phyloP scores from a whole-genome alignment of 1,140 invertebrate species.

The Hylaeus volcanicus region DNA sequence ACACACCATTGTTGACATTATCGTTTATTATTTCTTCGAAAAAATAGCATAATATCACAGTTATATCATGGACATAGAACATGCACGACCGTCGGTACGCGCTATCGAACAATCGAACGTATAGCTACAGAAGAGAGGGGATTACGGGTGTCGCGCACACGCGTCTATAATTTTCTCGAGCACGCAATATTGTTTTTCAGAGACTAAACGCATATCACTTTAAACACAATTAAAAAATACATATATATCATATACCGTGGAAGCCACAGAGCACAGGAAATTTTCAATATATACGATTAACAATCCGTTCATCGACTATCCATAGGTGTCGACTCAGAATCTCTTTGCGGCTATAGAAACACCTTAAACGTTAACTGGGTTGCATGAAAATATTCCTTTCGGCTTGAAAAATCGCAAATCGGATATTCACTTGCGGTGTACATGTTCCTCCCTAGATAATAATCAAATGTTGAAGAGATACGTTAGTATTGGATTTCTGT shows the following conservation, averaged over 20 bases:
- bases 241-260: too few relatives aligned
- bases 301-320: neutral
- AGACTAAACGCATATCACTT: neutral
- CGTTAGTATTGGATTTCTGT: constrained; percentile 35
- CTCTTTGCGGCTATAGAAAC: neutral
- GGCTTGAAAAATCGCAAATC: neutral
- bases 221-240: constrained; percentile 18
- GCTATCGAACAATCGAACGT: neutral
- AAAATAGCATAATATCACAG: constrained; percentile 80
- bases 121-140: neutral
- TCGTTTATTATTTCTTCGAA: constrained; percentile 52
- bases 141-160: neutral
- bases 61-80: constrained; percentile 76
- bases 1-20: constrained; percentile 36
- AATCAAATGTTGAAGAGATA: constrained; percentile 48
- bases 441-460: constrained; percentile 42
- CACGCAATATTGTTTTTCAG: neutral
- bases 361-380: neutral
- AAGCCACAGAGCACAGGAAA: neutral
- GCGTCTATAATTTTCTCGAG: neutral
- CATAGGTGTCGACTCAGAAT: neutral
- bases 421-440: constrained; percentile 10
- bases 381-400: neutral
- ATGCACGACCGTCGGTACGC: constrained; percentile 38
- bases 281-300: neutral